phyloP scores from a whole-genome alignment of 2,888 invertebrate species.

The Drosophila rubida region DNA sequence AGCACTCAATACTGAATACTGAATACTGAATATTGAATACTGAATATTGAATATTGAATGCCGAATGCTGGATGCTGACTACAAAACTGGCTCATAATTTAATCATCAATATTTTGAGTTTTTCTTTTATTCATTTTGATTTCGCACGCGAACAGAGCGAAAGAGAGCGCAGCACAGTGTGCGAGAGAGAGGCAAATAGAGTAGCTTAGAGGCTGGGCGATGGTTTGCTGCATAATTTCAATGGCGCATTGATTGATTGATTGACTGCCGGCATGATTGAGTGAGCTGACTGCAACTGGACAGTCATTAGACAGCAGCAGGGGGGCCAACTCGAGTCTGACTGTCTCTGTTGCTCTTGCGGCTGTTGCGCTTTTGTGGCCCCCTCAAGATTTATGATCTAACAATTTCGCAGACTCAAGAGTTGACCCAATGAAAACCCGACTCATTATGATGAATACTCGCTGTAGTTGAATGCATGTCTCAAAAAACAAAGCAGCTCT shows the following conservation, averaged over 20 bases:
- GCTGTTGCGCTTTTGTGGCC: not conserved
- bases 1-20: constrained; percentile 3
- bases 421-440: constrained; percentile 47
- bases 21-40: constrained; percentile 7
- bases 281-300: constrained; percentile 40
- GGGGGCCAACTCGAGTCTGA: not conserved
- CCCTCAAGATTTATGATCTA: constrained; percentile 28
- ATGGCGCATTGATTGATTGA: constrained; percentile 66
- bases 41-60: constrained; percentile 12
- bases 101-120: constrained; percentile 51
- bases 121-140: constrained; percentile 27
- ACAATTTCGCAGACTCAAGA: constrained; percentile 15
- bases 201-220: constrained; percentile 25
- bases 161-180: not conserved
- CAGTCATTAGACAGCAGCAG: constrained; percentile 50
- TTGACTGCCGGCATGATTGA: constrained; percentile 51
- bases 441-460: constrained; percentile 10
- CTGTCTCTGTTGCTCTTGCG: not conserved
- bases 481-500: not conserved
- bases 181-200: constrained; percentile 16
- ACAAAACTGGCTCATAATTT: constrained; percentile 64
- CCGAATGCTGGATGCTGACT: constrained; percentile 16
- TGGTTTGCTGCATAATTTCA: constrained; percentile 56
- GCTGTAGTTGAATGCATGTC: not conserved
- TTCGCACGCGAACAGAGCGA: constrained; percentile 8